phyloP scores from a whole-genome alignment of 2,797 vertebrate species.

The Takifugu ocellatus region DNA sequence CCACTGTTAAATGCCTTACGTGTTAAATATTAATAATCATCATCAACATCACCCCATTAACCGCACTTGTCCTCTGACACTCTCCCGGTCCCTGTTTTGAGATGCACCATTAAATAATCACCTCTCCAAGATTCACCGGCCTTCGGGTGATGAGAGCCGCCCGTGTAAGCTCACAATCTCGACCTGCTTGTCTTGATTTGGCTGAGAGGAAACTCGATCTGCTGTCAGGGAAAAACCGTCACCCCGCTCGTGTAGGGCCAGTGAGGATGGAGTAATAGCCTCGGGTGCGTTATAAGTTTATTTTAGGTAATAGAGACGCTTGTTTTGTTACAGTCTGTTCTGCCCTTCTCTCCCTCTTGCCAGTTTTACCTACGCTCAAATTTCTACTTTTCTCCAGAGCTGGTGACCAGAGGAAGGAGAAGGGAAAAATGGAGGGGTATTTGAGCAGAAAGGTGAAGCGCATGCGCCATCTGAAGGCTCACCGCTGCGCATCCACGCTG shows the following conservation, averaged over 20 bases:
- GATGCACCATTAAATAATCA: constrained; percentile 64
- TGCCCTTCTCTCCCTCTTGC: constrained; percentile 49
- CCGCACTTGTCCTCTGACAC: constrained; percentile 22
- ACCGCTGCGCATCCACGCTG: constrained; percentile 67
- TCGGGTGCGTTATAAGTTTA: constrained; percentile 86
- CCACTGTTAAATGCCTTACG: constrained; percentile 27
- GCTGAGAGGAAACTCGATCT: constrained; percentile 68
- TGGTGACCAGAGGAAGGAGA: constrained; percentile 57
- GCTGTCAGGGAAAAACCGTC: constrained; percentile 29
- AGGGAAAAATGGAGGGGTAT: constrained; percentile 35
- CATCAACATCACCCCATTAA: neutral
- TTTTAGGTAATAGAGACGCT: constrained; percentile 88
- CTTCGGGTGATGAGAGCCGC: constrained; percentile 69
- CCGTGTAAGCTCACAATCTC: constrained; percentile 62
- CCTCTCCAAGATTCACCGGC: constrained; percentile 50
- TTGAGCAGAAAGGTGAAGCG: constrained; percentile 75
- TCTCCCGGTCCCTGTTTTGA: constrained; percentile 1
- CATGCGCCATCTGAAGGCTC: constrained; percentile 81
- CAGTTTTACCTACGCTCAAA: constrained; percentile 18
- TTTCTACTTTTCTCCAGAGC: constrained; percentile 45
- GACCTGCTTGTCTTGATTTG: constrained; percentile 69
- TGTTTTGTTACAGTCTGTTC: constrained; percentile 84
- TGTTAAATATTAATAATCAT: too few relatives aligned
- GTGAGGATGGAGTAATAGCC: constrained; percentile 76
- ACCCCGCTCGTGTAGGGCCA: too few relatives aligned